These are phyloP conservation scores for Dendrocincla fuliginosa DNA, from an alignment of 2,797 vertebrate genomes.

Conservation along the genomic window DNA sequence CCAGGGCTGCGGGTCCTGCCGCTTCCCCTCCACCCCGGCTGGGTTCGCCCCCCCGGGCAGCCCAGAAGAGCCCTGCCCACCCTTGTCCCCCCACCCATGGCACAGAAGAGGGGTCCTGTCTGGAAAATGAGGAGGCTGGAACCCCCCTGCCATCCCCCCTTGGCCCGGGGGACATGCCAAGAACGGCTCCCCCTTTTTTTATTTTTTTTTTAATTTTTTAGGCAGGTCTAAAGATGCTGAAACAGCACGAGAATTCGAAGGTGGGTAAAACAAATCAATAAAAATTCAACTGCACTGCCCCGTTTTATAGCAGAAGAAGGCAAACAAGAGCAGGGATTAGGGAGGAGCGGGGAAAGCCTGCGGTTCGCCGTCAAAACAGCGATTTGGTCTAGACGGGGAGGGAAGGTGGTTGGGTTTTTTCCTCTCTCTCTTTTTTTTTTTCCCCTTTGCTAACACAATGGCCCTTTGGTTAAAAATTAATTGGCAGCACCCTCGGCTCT, in stretches of 20 bases:
- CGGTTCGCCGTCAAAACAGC: constrained; percentile 30
- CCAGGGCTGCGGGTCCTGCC: background rate
- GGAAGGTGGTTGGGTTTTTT: background rate
- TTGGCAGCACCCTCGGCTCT: background rate
- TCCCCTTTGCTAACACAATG: background rate
- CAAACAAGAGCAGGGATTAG: background rate
- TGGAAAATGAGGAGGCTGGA: background rate
- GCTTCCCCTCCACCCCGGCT: background rate
- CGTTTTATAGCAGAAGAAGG: background rate
- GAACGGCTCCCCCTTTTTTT: background rate
- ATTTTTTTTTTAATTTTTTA: background rate
- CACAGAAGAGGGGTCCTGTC: background rate
- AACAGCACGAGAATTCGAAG: constrained; percentile 50
- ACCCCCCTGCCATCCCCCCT: background rate
- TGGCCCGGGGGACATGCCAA: background rate
- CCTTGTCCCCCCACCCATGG: background rate
- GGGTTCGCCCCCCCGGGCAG: background rate
- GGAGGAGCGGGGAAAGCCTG: background rate
- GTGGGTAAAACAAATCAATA: constrained; percentile 49
- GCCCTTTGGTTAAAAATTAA: constrained; percentile 45
- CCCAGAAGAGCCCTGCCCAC: background rate
- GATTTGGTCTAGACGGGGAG: constrained; percentile 35
- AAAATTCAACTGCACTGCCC: background rate
- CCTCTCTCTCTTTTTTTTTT: background rate
- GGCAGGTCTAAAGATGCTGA: constrained; percentile 11